Evolutionary conservation across 2,113 vertebrate species (phyloP).

Genomic region (Emydura subglobosa): DNA sequence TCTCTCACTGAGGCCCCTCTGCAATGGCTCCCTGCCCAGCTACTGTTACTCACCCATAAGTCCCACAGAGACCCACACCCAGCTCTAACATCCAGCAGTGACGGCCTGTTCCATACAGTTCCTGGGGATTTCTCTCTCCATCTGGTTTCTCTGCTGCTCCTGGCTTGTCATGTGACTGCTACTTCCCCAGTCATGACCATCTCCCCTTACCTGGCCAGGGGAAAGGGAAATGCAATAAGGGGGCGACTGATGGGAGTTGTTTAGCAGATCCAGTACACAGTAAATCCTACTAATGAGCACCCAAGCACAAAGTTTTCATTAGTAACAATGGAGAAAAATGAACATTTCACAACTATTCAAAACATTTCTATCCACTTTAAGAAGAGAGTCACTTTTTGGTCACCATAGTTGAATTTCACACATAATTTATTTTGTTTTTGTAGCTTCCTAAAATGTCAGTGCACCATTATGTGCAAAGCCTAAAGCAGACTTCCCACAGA

Average conservation of each 20-base stretch:
- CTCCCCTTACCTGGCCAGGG: background rate
- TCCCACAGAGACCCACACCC: background rate
- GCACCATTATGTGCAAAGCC: constrained; percentile 33
- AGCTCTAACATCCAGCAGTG: background rate
- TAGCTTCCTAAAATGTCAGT: constrained; percentile 11
- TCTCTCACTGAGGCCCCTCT: background rate
- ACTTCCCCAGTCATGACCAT: background rate
- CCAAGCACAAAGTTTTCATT: background rate
- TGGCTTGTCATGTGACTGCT: background rate
- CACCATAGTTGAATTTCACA: background rate
- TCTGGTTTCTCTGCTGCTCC: background rate
- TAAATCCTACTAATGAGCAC: background rate
- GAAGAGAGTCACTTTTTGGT: background rate
- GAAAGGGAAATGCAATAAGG: background rate
- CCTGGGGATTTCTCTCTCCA: background rate
- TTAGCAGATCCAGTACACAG: background rate
- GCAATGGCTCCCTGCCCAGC: background rate
- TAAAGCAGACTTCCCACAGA: background rate
- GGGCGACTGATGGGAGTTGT: background rate
- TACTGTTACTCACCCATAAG: background rate
- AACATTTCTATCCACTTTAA: constrained; percentile 6
- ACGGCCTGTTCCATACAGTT: background rate
- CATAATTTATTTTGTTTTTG: background rate
- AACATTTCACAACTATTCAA: background rate
- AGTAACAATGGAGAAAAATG: background rate